Evolutionary conservation across 2,888 invertebrate genomes (phyloP), one percentile per base, ranked within the genome.

Genomic region (Himalopsyche japonica): DNA sequence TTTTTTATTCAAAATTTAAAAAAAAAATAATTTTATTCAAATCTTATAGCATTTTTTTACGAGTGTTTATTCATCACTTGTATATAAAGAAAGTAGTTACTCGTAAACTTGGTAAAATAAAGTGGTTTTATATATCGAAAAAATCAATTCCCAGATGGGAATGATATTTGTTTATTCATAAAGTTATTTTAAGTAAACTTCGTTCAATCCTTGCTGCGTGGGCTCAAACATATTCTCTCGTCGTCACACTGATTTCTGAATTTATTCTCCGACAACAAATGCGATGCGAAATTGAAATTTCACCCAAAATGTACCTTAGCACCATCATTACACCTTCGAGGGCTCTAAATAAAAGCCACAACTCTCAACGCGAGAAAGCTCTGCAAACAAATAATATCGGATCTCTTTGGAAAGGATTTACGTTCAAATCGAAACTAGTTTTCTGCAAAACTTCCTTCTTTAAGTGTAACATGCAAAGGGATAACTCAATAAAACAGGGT

Each of bases 401-500:
- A 70, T 15, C 27, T 27, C 70, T 30, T 27, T 12, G 20, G 20
- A 27, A 70, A 30, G 70, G 27, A 15, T 70, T 70, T 27, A 27
- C 70, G 70, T 70, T 70, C 27, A 27, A 70, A 70, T 70, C 70
- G 70, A 70, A 70, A 70, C 70, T 70, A 70, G 70, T 70, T 70
- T 70, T 70, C 70, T 70, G 27, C 70, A 70, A 70, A 70, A 70
- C 70, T 70, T 70, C 70, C 70, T 27, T 30, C 70, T 70, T 70
- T 79, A 30, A 79, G 79, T 79, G 79, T 30, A 47, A 47, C 79
- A 47, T 48, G 79, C 79, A 76, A 84, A 84, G 81, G 86, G 84
- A 85, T 86, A 86, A 86, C 84, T 78, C 81, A 85, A 85, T 86
- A 84, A 86, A 84, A 84, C 78, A 80, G 84, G 82, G 82, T 83